A percentile compares a stretch with the other conserved stretches of the same genome.
Evolutionary conservation across 1,140 invertebrate genomes (phyloP).

Genomic region (Drosophila rufa): DNA sequence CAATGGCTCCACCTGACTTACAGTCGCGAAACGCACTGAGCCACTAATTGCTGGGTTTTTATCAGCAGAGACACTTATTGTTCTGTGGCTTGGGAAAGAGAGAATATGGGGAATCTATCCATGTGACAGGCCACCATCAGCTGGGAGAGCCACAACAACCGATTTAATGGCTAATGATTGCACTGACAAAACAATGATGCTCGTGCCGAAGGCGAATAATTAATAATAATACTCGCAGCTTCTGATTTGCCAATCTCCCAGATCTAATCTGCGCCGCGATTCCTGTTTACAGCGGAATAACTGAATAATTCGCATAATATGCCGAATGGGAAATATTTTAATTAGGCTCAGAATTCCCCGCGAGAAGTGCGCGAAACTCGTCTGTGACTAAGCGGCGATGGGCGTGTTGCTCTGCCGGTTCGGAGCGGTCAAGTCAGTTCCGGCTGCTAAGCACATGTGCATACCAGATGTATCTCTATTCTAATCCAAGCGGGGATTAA

Average conservation of each 20-base stretch:
- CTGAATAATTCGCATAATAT: constrained; percentile 34
- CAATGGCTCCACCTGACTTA: not conserved
- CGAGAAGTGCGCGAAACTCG: constrained; percentile 27
- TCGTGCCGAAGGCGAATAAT: constrained; percentile 42
- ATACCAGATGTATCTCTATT: constrained; percentile 35
- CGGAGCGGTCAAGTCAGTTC: constrained; percentile 53
- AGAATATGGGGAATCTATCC: constrained; percentile 17
- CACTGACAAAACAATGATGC: constrained; percentile 43
- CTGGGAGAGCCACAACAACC: constrained; percentile 23
- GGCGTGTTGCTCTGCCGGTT: constrained; percentile 47
- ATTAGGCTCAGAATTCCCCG: constrained; percentile 33
- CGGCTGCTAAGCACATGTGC: constrained; percentile 67
- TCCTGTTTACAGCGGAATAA: constrained; percentile 48
- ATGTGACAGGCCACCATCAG: constrained; percentile 31
- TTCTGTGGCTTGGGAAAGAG: constrained; percentile 10
- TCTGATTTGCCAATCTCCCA: constrained; percentile 27
- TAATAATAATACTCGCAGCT: constrained; percentile 35
- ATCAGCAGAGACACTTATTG: constrained; percentile 32
- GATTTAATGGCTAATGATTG: constrained; percentile 49
- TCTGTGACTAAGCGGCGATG: constrained; percentile 45
- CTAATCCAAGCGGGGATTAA: constrained; percentile 14
- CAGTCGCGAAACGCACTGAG: constrained; percentile 35
- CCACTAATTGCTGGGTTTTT: constrained; percentile 2
- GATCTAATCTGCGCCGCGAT: constrained; percentile 14
- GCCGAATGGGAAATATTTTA: constrained; percentile 29